Evolutionary conservation across 2,888 invertebrate genomes (phyloP).

Genomic region (Orthonychiurus folsomi): DNA sequence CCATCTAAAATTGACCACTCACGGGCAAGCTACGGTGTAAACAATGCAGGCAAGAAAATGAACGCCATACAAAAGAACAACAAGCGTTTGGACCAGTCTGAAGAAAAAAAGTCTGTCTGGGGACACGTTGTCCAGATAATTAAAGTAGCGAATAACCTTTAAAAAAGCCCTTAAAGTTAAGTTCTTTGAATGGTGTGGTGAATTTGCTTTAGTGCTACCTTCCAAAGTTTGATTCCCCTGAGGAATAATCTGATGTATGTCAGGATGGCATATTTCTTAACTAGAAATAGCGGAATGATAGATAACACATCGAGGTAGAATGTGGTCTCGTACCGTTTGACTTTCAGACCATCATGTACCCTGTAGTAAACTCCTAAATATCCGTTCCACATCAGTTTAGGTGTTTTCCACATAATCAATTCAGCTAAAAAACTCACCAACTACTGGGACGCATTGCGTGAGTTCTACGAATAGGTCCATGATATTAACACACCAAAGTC

Average conservation of each 20-base stretch:
- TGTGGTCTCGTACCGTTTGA: slow-evolving; percentile 14
- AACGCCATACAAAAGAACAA: slow-evolving; percentile 24
- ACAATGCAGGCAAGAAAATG: slow-evolving; percentile 36
- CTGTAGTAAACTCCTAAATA: slow-evolving; percentile 29
- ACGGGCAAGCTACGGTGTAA: slow-evolving; percentile 29
- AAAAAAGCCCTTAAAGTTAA: slow-evolving; percentile 1
- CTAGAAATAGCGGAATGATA: slow-evolving; percentile 22
- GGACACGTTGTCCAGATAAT: slow-evolving; percentile 29
- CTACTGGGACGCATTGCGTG: slow-evolving; percentile 28
- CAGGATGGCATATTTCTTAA: slow-evolving; percentile 9
- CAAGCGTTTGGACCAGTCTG: slow-evolving; percentile 26
- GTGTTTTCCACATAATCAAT: no score
- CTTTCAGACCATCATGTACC: slow-evolving; percentile 27
- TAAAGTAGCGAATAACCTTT: slow-evolving; percentile 30
- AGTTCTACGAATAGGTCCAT: slow-evolving; percentile 34
- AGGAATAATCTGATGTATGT: slow-evolving; percentile 9
- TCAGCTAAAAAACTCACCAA: slow-evolving; percentile 20
- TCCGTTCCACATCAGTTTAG: no score
- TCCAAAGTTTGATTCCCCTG: slow-evolving; percentile 25
- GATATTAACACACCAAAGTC: no score
- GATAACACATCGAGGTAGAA: slow-evolving; percentile 32
- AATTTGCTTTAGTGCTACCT: no score
- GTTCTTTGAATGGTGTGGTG: no score
- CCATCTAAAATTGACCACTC: not conserved
- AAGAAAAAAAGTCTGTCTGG: slow-evolving; percentile 28